Evolutionary conservation across 2,113 vertebrate genomes (phyloP), one percentile per base, ranked within the genome.

Genomic region (Phrynosoma blainvillii): DNA sequence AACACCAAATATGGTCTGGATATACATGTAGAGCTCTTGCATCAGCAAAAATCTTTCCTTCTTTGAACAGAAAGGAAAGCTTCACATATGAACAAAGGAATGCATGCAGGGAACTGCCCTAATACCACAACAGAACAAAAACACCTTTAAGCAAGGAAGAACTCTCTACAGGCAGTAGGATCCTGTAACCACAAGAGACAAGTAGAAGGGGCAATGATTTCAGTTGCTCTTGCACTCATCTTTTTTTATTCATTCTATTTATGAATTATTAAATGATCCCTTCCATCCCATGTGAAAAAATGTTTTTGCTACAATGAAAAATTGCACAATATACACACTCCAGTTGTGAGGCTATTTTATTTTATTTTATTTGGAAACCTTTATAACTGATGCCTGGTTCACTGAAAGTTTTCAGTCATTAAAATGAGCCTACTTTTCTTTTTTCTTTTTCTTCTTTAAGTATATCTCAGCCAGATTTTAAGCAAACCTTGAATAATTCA

Each of bases 401-500:
- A 87, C 21, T 32, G 21, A 77, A 84, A 88, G 84, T 13, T 5
- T 86, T 76, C 77, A 82, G n/a, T 42, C 62, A 54, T 82, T 85
- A 54, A 85, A 36, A 77, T 73, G 18, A 93, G 54, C 1, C 3
- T 62, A 84, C 79, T 14, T 87, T 54, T 36, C 18, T 88, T 65
- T 36, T 42, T 73, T 88, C 85, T 59, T 82, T 18, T 56, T 14
- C 42, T 79, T 84, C 87, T 40, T 56, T 52, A 70, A 84, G 56
- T 47, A 62, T 25, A 30, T 74, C 7, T 54, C 52, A 47, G 52
- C 47, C 77, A 90, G 40, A 25, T 85, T 68, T 54, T 79, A 79
- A 79, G 82, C 82, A 79, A 88, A 62, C 16, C 27, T 11, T 32
- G n/a, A 78, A 84, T 78, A 74, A 86, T 87, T 90, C 84, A 82